Base-by-base conservation (phyloP, 2,113 vertebrate genomes). In the Bucco capensis region DNA sequence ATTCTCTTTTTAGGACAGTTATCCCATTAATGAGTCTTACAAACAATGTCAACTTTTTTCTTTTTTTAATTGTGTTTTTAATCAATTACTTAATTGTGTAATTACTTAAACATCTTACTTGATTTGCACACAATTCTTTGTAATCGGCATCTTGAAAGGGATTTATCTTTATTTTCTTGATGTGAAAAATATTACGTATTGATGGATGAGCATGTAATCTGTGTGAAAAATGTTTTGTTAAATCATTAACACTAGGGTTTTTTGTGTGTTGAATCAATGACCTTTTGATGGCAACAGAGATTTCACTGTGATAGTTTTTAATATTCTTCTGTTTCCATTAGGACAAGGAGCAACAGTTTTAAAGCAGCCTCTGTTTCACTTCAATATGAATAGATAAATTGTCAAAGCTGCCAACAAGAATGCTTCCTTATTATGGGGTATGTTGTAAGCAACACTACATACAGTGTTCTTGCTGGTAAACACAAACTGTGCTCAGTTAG, bases 321-420 rank as follows among this genome's bases (percentile, higher is more conserved):
- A 95, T 96, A 94, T 94, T 94, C 88, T 84, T 75, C 78, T 83
- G 90, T 91, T 93, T 83, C 90, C 76, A 44, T 92, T 96, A 90
- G 85, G 88, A 86, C 93, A 96, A 92, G 92, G 79, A 95, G 82
- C 75, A 93, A 80, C 82, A 92, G 91, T 97, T 96, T 96, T 95
- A 87, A 91, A 94, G 94, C 93, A 93, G 91, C 67, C 94, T 76
- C 90, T 96, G 69, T 96, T 96, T 96, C 81, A 62, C 67, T 93
- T 89, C 53, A 33, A 90, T 92, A 94, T 97, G 97, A 97, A 97
- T 96, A 96, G 96, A 96, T 96, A 97, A 96, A 96, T 97, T 97
- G 97, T 97, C 87, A 90, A 88, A 94, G 91, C 78, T 90, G 93
- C 96, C 97, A 95, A 74, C 61, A 91, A 96, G 94, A 95, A 53